Conservation (phyloP, 2,888 invertebrate species). For the Nipponacmea schrenckii region DNA sequence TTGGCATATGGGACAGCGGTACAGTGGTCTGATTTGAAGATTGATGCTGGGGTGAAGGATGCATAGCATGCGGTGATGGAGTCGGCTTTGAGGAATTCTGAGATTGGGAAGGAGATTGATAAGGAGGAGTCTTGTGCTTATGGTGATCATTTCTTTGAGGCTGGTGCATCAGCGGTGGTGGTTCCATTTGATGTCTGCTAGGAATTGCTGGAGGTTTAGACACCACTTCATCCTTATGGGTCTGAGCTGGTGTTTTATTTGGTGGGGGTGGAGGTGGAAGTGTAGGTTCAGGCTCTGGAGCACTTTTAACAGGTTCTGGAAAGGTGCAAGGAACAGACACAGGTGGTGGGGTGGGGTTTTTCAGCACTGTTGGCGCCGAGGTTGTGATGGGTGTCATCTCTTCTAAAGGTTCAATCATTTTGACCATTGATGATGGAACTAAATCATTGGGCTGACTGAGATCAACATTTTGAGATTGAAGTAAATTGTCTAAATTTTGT, state of each 20-base stretch:
- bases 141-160: conserved; percentile 20
- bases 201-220: background rate
- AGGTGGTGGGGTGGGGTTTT: no score
- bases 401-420: background rate
- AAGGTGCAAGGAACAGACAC: no score
- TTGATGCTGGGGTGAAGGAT: conserved; percentile 11
- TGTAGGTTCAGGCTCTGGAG: background rate
- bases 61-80: conserved; percentile 10
- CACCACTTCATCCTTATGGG: background rate
- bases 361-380: background rate
- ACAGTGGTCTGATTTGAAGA: conserved; percentile 14
- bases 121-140: conserved; percentile 22
- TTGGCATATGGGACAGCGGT: background rate
- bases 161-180: conserved; percentile 3
- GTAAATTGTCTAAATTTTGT: background rate
- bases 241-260: background rate
- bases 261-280: background rate
- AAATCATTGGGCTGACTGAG: background rate
- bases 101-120: conserved; percentile 3
- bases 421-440: background rate
- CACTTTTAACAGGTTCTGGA: background rate
- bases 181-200: background rate
- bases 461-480: background rate
- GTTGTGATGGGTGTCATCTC: background rate
- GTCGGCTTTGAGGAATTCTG: conserved; percentile 3